Evolutionary conservation across 1,140 invertebrate genomes (phyloP).

Genomic region (Nasonia giraulti): DNA sequence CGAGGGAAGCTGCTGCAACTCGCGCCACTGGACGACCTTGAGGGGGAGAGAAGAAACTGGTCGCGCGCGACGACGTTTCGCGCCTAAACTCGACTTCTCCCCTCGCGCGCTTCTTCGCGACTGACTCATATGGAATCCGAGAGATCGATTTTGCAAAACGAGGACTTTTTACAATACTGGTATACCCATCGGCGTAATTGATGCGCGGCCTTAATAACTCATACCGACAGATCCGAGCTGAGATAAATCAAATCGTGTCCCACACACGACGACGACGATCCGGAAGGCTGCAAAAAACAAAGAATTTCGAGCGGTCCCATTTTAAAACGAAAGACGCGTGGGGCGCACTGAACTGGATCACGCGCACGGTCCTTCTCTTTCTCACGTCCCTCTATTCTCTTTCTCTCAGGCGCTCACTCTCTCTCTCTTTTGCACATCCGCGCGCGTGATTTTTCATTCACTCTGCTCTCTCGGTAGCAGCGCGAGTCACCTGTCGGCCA

Average conservation of each 20-base stretch:
- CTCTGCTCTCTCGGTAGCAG: no score
- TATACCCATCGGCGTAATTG: no score
- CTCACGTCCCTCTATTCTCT: constrained; percentile 28
- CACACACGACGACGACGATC: not conserved
- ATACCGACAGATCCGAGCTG: constrained; percentile 8
- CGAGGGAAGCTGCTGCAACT: not conserved
- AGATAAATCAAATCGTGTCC: not conserved
- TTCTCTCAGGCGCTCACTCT: not conserved
- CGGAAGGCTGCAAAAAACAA: not conserved
- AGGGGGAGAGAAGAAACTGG: constrained; percentile 16
- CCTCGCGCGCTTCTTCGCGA: not conserved
- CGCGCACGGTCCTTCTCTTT: constrained; percentile 7
- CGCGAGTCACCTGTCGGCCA: not conserved
- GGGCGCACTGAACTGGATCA: constrained; percentile 32
- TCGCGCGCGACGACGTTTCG: not conserved
- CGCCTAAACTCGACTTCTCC: not conserved
- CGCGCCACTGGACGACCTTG: constrained; percentile 36
- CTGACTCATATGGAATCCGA: not conserved
- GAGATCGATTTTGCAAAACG: not conserved
- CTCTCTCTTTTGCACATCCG: not conserved
- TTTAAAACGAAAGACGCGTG: constrained; percentile 29
- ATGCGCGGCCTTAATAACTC: not conserved
- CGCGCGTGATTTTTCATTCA: constrained; percentile 3
- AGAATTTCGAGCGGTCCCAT: constrained; percentile 15
- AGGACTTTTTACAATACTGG: not conserved